phyloP scores from a whole-genome alignment of 2,888 invertebrate genomes.

The Pollenia angustigena region DNA sequence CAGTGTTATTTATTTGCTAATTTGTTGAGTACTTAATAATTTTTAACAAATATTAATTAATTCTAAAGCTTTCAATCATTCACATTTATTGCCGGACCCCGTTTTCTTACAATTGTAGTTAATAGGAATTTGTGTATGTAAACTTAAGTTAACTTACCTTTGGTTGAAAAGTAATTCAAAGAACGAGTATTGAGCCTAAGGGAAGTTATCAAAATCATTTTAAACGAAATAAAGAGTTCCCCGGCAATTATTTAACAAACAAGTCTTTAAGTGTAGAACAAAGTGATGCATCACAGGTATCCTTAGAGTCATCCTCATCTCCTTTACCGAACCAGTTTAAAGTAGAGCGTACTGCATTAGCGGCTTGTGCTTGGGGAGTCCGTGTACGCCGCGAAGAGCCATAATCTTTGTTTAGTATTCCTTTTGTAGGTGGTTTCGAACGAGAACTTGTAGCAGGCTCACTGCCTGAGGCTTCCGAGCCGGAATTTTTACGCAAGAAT shows the following conservation, averaged over 20 bases:
- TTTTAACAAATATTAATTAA: neutral
- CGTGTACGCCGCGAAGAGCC: conserved; percentile 78
- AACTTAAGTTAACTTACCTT: neutral
- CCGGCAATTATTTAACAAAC: conserved; percentile 90
- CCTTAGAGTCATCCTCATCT: conserved; percentile 88
- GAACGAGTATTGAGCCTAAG: neutral
- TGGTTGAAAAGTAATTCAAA: neutral
- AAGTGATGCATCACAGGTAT: conserved; percentile 91
- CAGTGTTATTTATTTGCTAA: neutral
- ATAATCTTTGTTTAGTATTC: conserved; percentile 84
- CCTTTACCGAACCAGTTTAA: conserved; percentile 87
- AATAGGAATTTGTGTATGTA: neutral
- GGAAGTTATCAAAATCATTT: conserved; percentile 71
- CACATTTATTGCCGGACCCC: conserved; percentile 46
- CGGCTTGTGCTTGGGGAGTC: conserved; percentile 80
- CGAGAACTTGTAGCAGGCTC: conserved; percentile 67
- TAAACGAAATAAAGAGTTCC: conserved; percentile 77
- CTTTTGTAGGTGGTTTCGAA: conserved; percentile 78
- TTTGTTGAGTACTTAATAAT: conserved; percentile 18
- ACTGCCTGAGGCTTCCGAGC: conserved; percentile 80
- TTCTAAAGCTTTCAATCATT: conserved; percentile 64
- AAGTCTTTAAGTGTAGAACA: conserved; percentile 94
- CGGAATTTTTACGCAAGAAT: conserved; percentile 87
- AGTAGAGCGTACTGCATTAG: conserved; percentile 81
- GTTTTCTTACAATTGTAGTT: neutral